Conservation (phyloP, 2,797 vertebrate genomes). For the Myotis planiceps region DNA sequence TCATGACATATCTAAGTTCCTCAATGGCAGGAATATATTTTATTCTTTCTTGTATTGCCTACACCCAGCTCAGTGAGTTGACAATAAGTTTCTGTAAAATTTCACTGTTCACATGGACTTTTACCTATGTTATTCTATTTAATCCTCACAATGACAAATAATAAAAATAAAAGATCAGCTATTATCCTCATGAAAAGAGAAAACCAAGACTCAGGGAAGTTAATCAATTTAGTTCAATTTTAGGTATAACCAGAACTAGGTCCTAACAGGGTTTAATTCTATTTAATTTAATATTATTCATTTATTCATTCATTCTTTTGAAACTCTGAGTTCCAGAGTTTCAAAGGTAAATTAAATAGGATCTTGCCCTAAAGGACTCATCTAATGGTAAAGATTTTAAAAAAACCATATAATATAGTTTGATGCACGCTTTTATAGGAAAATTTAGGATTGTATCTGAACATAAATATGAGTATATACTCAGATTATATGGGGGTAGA, state of each 20-base stretch:
- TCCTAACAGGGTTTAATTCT: background rate
- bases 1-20: background rate
- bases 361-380: background rate
- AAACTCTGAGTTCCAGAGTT: background rate
- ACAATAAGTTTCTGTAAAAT: background rate
- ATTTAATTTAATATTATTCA: background rate
- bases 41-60: conserved; percentile 37
- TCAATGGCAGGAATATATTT: background rate
- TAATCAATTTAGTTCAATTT: background rate
- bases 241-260: background rate
- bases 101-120: background rate
- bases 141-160: conserved; percentile 32
- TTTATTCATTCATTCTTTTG: background rate
- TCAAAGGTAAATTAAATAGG: background rate
- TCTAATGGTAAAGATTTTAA: background rate
- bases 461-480: background rate
- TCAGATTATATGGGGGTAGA: background rate
- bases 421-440: background rate
- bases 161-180: background rate
- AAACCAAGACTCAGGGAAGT: background rate
- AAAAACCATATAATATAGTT: background rate
- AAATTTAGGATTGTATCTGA: background rate
- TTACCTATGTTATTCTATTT: conserved; percentile 7
- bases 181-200: background rate
- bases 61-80: background rate